Conservation (phyloP, 1,140 invertebrate genomes). For the Euwallacea fornicatus region DNA sequence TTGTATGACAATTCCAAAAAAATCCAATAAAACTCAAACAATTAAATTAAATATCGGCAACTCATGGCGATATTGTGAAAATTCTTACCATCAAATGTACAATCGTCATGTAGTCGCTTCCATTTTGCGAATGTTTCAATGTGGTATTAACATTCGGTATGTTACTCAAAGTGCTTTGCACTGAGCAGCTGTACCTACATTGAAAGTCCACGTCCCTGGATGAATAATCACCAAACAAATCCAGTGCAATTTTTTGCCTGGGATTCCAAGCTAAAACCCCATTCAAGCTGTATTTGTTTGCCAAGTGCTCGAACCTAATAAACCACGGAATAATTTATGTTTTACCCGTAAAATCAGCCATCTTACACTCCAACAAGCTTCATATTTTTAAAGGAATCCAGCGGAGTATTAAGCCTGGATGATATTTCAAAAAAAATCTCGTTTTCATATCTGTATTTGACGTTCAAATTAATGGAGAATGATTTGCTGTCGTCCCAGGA, state of each 20-base stretch:
- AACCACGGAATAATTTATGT: constrained; percentile 1
- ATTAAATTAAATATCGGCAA: not conserved
- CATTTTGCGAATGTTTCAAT: constrained; percentile 59
- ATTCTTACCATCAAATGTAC: constrained; percentile 54
- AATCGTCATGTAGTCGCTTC: constrained; percentile 56
- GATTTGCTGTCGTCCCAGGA: constrained; percentile 61
- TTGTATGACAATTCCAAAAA: too few relatives aligned
- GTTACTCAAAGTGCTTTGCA: constrained; percentile 62
- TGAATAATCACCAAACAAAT: constrained; percentile 57
- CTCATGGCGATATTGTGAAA: not conserved
- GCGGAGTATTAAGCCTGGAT: constrained; percentile 67
- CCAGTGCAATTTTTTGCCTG: constrained; percentile 57
- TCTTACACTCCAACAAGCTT: constrained; percentile 64
- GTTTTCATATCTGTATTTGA: constrained; percentile 56
- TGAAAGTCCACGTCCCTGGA: constrained; percentile 50
- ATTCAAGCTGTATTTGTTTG: constrained; percentile 50
- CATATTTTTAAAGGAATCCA: constrained; percentile 71
- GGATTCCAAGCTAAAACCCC: constrained; percentile 62
- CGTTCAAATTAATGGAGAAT: constrained; percentile 58
- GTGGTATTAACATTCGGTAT: constrained; percentile 60
- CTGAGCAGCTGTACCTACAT: constrained; percentile 57
- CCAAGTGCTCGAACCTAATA: constrained; percentile 53
- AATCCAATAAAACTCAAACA: too few relatives aligned
- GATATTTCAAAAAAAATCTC: constrained; percentile 40
- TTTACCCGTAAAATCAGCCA: not conserved